Conservation (phyloP, 2,113 vertebrate species). For the Phyllostomus hastatus region DNA sequence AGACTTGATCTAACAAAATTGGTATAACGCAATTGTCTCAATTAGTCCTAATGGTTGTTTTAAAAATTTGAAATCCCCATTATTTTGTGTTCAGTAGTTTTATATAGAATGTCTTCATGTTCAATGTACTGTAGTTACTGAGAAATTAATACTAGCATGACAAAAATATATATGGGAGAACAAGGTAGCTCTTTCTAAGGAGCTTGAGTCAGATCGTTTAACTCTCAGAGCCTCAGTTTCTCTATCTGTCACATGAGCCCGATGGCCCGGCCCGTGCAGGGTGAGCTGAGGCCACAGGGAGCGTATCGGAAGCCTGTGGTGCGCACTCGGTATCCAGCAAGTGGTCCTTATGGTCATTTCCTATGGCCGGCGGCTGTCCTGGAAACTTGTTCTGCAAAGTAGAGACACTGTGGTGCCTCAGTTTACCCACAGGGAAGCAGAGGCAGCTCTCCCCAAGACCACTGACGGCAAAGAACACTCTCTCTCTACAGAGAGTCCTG, state of each 20-base stretch:
- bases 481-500: background rate
- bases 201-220: background rate
- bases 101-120: background rate
- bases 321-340: background rate
- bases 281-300: background rate
- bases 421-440: background rate
- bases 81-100: background rate
- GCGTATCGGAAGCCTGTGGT: accelerated
- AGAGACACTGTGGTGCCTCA: background rate
- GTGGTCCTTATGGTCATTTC: accelerated
- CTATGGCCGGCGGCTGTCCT: background rate
- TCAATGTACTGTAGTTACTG: background rate
- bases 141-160: background rate
- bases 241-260: background rate
- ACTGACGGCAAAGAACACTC: accelerated
- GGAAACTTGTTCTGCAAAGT: background rate
- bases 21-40: background rate
- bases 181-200: background rate
- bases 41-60: background rate
- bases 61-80: background rate
- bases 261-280: accelerated
- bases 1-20: background rate
- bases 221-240: background rate
- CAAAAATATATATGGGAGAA: background rate
- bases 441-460: background rate